Evolutionary conservation across 1,140 invertebrate species (phyloP).

Genomic region (Sarcophaga peregrina): DNA sequence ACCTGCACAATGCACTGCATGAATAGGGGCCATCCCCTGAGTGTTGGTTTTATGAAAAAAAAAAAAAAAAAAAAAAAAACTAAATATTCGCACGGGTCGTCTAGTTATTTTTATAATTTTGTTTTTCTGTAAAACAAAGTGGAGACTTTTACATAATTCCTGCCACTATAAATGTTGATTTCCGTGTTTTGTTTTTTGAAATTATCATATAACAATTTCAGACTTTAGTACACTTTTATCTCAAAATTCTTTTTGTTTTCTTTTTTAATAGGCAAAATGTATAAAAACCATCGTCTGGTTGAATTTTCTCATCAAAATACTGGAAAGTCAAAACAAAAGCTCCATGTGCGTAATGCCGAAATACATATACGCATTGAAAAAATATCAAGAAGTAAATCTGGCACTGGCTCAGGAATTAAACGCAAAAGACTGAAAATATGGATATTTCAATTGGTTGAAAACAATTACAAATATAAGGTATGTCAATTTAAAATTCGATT

Average conservation of each 20-base stretch:
- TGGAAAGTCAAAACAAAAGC: slow-evolving; percentile 70
- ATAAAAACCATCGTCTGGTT: slow-evolving; percentile 85
- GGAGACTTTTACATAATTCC: too few species aligned
- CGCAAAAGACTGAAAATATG: slow-evolving; percentile 56
- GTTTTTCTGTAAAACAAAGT: too few species aligned
- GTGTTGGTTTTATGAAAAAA: too few species aligned
- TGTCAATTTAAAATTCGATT: background rate
- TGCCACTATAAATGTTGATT: too few species aligned
- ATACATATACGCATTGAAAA: slow-evolving; percentile 62
- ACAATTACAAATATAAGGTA: slow-evolving; percentile 43
- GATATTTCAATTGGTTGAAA: slow-evolving; percentile 56
- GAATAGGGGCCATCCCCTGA: too few species aligned
- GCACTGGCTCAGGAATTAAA: background rate
- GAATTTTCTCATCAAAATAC: slow-evolving; percentile 78
- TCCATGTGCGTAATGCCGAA: slow-evolving; percentile 57
- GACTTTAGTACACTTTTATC: background rate
- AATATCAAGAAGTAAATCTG: slow-evolving; percentile 16
- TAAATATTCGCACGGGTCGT: too few species aligned
- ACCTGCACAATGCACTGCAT: too few species aligned
- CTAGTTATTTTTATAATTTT: too few species aligned
- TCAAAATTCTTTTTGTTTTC: background rate
- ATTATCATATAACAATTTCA: too few species aligned
- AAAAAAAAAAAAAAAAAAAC: too few species aligned
- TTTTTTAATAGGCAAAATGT: slow-evolving; percentile 74
- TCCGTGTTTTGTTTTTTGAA: too few species aligned